phyloP scores from a whole-genome alignment of 2,113 vertebrate species.

The Petaurus breviceps region DNA sequence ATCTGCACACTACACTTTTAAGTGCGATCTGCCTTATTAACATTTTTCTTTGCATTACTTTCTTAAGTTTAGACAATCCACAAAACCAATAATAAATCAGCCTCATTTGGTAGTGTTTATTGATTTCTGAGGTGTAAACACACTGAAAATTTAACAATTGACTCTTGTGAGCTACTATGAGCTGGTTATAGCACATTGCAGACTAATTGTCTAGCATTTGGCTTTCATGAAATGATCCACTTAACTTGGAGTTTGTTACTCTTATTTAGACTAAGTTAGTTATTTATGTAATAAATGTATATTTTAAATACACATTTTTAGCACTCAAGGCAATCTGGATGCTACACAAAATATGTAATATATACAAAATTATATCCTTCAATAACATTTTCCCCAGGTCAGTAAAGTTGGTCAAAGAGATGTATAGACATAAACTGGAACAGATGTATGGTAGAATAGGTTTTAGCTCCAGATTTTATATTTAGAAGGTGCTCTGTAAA shows the following conservation, averaged over 20 bases:
- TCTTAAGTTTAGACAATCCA: neutral
- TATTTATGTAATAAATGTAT: neutral
- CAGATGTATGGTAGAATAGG: constrained; percentile 59
- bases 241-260: neutral
- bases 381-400: neutral
- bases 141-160: neutral
- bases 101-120: neutral
- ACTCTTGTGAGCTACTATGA: neutral
- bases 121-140: neutral
- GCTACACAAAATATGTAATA: neutral
- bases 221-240: neutral
- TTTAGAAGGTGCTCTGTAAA: neutral
- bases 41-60: neutral
- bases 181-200: neutral
- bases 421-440: constrained; percentile 69
- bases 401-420: constrained; percentile 67
- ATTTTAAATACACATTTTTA: neutral
- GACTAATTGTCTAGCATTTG: neutral
- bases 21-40: neutral
- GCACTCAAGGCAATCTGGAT: neutral
- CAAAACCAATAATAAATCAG: neutral
- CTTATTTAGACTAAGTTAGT: neutral
- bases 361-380: neutral
- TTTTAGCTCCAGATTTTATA: neutral
- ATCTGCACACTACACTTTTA: neutral